Conservation (phyloP, 2,113 vertebrate genomes). For the Amia ocellicauda region DNA sequence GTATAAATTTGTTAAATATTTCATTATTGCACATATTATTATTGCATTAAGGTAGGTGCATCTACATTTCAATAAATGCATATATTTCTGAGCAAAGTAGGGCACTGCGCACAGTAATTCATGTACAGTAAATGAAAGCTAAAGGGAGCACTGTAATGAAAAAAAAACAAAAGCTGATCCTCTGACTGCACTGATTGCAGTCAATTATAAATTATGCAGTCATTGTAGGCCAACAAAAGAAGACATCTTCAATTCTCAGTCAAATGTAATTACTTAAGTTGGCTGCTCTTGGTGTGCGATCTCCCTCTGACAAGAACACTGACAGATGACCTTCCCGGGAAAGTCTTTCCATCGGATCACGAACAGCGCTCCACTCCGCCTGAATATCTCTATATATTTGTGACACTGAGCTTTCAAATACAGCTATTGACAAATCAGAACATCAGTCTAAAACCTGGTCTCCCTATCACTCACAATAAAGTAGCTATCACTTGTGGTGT, state of each 20-base stretch:
- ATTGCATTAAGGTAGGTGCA: neutral
- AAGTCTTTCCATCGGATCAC: slow-evolving; percentile 78
- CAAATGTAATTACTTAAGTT: slow-evolving; percentile 97
- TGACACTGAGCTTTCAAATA: slow-evolving; percentile 81
- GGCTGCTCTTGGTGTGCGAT: slow-evolving; percentile 84
- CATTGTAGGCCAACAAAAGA: slow-evolving; percentile 95
- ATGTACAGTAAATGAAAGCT: slow-evolving; percentile 37
- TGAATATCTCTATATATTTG: slow-evolving; percentile 88
- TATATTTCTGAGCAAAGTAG: neutral
- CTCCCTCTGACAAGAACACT: slow-evolving; percentile 86
- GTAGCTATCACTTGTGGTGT: slow-evolving; percentile 85
- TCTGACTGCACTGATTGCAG: slow-evolving; percentile 70
- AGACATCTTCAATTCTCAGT: slow-evolving; percentile 97
- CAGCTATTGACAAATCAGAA: slow-evolving; percentile 91
- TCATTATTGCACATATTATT: neutral
- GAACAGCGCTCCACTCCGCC: slow-evolving; percentile 72
- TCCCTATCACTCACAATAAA: slow-evolving; percentile 96
- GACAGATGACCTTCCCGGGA: slow-evolving; percentile 96
- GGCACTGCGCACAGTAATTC: slow-evolving; percentile 40
- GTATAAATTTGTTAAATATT: neutral
- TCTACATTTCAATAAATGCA: too few species aligned
- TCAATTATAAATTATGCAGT: slow-evolving; percentile 98
- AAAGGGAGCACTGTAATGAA: neutral
- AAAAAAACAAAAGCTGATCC: slow-evolving; percentile 29
- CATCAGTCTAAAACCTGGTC: slow-evolving; percentile 78